Evolutionary conservation across 1,140 invertebrate genomes (phyloP).

Genomic region (Drosophila guanche): DNA sequence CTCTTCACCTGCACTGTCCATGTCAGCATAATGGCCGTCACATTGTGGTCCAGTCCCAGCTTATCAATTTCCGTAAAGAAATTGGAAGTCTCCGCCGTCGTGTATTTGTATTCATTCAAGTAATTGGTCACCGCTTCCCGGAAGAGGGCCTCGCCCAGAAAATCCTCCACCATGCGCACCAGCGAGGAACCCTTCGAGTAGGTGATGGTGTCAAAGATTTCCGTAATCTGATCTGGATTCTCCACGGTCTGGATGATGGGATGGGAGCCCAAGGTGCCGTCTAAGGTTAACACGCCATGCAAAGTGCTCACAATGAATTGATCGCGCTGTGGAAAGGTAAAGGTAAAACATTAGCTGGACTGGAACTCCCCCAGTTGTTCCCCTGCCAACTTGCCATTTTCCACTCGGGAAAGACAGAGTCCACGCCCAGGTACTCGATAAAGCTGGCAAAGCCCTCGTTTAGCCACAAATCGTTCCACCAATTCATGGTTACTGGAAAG

Average conservation of each 20-base stretch:
- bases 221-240: constrained; percentile 95
- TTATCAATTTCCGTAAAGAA: constrained; percentile 88
- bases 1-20: constrained; percentile 92
- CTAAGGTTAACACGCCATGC: constrained; percentile 89
- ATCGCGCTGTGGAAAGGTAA: constrained; percentile 82
- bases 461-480: constrained; percentile 98
- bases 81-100: constrained; percentile 92
- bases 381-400: constrained; percentile 88
- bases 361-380: background rate
- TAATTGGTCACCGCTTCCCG: constrained; percentile 89
- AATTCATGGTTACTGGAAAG: constrained; percentile 90
- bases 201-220: constrained; percentile 96
- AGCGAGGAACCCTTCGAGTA: constrained; percentile 96
- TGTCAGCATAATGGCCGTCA: constrained; percentile 92
- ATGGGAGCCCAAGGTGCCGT: constrained; percentile 93
- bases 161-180: constrained; percentile 95
- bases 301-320: constrained; percentile 90
- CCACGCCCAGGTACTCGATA: constrained; percentile 91
- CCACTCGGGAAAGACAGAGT: constrained; percentile 91
- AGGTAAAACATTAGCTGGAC: constrained; percentile 70
- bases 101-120: constrained; percentile 88
- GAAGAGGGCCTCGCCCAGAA: constrained; percentile 91
- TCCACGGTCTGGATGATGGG: constrained; percentile 93
- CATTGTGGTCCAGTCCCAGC: constrained; percentile 65
- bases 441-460: constrained; percentile 96